Evolutionary conservation across 2,797 vertebrate species (phyloP).

Genomic region (Siniperca obscura): DNA sequence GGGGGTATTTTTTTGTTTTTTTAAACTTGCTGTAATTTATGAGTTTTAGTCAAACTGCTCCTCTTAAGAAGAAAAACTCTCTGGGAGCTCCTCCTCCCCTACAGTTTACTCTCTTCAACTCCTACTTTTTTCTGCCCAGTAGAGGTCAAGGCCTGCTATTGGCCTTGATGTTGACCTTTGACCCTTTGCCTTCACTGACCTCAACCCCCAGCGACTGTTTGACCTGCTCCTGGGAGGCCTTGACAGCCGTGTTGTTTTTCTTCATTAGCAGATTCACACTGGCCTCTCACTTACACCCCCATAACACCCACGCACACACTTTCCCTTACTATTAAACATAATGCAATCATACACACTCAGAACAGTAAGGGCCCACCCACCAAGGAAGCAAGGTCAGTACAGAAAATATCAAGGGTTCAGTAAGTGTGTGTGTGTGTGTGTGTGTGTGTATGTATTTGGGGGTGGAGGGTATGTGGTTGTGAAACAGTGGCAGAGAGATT

Average conservation of each 20-base stretch:
- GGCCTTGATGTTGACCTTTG: conserved; percentile 59
- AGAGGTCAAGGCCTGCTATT: conserved; percentile 59
- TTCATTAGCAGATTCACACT: conserved; percentile 80
- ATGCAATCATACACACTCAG: conserved; percentile 50
- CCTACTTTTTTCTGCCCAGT: conserved; percentile 23
- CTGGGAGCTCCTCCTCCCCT: not conserved
- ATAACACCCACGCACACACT: conserved; percentile 34
- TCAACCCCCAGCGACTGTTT: conserved; percentile 37
- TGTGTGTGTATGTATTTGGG: conserved; percentile 42
- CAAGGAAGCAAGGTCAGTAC: conserved; percentile 68
- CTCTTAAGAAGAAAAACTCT: conserved; percentile 9
- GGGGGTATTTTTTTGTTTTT: too few species aligned
- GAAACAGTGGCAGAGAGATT: conserved; percentile 81
- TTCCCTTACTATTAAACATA: conserved; percentile 49
- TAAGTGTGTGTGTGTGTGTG: conserved; percentile 51
- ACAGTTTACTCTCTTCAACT: conserved; percentile 25
- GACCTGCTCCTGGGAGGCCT: conserved; percentile 78
- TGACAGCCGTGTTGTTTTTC: conserved; percentile 78
- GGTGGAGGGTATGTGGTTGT: conserved; percentile 71
- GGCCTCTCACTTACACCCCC: conserved; percentile 59
- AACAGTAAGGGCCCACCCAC: conserved; percentile 83
- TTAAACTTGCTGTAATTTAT: not conserved
- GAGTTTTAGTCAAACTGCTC: conserved; percentile 5
- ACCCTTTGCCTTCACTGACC: conserved; percentile 52
- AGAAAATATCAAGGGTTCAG: conserved; percentile 47